Evolutionary conservation across 2,797 vertebrate genomes (phyloP).

Genomic region (Emys orbicularis): DNA sequence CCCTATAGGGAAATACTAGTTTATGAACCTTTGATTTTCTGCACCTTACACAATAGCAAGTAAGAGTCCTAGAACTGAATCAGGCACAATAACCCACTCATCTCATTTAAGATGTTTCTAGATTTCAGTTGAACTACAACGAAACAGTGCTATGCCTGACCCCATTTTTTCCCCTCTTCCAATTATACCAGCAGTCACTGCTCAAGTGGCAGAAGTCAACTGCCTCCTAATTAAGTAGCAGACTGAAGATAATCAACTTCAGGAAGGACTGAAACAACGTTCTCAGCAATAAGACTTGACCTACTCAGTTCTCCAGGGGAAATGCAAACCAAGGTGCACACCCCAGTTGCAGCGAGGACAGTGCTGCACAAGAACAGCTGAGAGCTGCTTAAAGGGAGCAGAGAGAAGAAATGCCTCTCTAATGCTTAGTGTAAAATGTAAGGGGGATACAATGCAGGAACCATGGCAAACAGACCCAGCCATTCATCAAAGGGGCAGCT

Average conservation of each 20-base stretch:
- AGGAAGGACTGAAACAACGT: rapidly evolving
- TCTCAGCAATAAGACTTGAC: not conserved
- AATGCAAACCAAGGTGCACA: rapidly evolving
- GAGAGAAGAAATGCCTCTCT: rapidly evolving
- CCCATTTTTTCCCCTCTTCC: not conserved
- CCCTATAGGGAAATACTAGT: not conserved
- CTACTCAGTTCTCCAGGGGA: not conserved
- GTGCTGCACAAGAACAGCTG: not conserved
- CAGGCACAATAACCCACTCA: not conserved
- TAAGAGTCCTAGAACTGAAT: not conserved
- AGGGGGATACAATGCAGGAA: not conserved
- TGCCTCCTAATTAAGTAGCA: not conserved
- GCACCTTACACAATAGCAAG: not conserved
- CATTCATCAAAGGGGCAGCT: rapidly evolving
- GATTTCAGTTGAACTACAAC: not conserved
- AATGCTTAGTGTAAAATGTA: not conserved
- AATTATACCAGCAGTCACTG: not conserved
- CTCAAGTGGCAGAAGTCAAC: not conserved
- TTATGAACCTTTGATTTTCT: not conserved
- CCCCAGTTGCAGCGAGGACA: rapidly evolving
- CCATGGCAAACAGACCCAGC: rapidly evolving
- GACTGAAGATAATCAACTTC: not conserved
- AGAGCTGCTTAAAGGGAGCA: not conserved
- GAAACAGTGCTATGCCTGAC: not conserved
- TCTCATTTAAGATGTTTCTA: not conserved